Conservation (phyloP, 2,113 vertebrate genomes). For the Podarcis cretensis region DNA sequence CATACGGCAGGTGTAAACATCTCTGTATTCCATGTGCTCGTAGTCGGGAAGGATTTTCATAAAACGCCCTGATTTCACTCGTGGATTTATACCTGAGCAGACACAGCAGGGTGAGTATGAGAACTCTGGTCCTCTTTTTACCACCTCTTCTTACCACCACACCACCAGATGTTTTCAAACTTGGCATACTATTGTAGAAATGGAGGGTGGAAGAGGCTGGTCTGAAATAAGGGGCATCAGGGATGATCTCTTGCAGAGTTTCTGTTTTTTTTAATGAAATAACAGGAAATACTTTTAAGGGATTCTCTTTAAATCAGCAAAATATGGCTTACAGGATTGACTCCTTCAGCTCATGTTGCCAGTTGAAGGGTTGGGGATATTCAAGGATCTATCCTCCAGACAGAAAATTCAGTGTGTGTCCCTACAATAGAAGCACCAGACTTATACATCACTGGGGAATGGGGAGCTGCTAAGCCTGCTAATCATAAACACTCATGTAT, state of each 20-base stretch:
- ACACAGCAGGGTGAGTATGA: constrained; percentile 75
- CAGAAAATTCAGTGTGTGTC: background rate
- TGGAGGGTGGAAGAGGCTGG: background rate
- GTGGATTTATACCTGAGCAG: constrained; percentile 92
- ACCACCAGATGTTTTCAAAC: accelerated
- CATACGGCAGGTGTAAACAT: constrained; percentile 93
- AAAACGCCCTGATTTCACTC: constrained; percentile 93
- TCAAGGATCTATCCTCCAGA: background rate
- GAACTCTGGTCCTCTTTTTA: background rate
- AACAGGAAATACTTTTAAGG: background rate
- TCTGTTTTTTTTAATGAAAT: background rate
- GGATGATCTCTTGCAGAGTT: background rate
- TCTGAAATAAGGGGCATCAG: background rate
- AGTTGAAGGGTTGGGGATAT: background rate
- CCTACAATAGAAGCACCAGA: background rate
- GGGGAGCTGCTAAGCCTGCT: background rate
- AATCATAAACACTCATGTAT: background rate
- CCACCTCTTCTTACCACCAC: constrained; percentile 1
- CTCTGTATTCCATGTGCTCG: constrained; percentile 93
- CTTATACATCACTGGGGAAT: background rate
- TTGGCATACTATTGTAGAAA: background rate
- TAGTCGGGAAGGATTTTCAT: constrained; percentile 94
- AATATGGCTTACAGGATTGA: background rate
- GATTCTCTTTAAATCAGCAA: background rate
- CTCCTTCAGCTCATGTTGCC: background rate